phyloP scores from a whole-genome alignment of 2,113 vertebrate genomes.

The Upupa epops region DNA sequence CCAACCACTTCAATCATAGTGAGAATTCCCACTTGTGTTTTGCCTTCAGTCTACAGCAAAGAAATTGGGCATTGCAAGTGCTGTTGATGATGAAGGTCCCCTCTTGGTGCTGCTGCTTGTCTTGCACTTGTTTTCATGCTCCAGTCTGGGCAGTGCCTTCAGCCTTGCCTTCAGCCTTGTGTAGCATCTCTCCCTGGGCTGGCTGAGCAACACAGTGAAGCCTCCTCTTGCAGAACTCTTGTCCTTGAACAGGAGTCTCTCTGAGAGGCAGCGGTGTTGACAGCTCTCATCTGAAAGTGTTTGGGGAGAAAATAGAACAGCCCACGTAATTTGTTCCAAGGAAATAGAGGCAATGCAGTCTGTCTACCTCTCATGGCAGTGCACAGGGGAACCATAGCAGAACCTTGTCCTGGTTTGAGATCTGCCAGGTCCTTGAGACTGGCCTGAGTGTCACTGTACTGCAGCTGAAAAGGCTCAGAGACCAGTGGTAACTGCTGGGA shows the following conservation, averaged over 20 bases:
- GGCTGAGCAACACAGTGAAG: not conserved
- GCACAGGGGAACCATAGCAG: not conserved
- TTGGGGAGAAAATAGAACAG: not conserved
- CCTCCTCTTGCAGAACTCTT: not conserved
- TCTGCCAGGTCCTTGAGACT: not conserved
- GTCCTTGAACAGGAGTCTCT: not conserved
- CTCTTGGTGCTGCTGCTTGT: not conserved
- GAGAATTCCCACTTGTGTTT: not conserved
- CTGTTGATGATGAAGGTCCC: not conserved
- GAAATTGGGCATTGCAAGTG: not conserved
- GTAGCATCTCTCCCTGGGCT: not conserved
- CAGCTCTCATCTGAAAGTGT: not conserved
- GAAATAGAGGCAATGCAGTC: not conserved
- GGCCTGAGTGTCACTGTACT: fast-evolving
- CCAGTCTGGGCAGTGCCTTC: not conserved
- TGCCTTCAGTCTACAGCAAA: not conserved
- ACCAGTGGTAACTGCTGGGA: not conserved
- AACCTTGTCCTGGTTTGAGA: not conserved
- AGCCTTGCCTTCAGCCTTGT: not conserved
- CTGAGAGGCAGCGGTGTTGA: not conserved
- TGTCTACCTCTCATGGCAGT: not conserved
- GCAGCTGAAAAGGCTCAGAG: not conserved
- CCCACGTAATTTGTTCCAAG: not conserved
- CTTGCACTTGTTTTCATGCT: not conserved
- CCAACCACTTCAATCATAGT: not conserved